These are phyloP conservation scores for Pseudorhombus dupliciocellatus DNA, from an alignment of 2,113 vertebrate species.

Conservation along the genomic window DNA sequence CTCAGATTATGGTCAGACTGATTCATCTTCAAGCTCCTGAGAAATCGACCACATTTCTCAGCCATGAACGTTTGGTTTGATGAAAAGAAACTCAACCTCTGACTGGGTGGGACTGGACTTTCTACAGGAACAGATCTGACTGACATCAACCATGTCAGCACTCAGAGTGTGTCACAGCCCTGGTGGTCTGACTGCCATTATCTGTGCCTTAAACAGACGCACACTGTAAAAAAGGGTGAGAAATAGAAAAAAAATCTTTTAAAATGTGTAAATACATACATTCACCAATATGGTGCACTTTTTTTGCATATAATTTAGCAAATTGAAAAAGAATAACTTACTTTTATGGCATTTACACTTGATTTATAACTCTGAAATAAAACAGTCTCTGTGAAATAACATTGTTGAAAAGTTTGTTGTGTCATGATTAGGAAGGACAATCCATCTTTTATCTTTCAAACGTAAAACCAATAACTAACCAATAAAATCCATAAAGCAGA, in stretches of 20 bases:
- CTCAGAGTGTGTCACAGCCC: conserved; percentile 32
- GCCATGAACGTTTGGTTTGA: not conserved
- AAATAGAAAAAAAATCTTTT: not conserved
- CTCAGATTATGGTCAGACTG: not conserved
- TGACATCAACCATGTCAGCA: conserved; percentile 62
- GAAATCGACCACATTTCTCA: conserved; percentile 1
- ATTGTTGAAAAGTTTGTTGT: not conserved
- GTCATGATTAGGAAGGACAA: conserved; percentile 9
- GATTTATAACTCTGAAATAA: too few relatives aligned
- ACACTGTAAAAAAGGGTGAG: not conserved
- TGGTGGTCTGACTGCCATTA: conserved; percentile 70
- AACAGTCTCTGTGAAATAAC: too few relatives aligned
- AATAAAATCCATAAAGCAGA: not conserved
- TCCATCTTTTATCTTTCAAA: conserved; percentile 9
- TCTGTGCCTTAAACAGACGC: conserved; percentile 58
- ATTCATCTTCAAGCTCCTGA: conserved; percentile 20
- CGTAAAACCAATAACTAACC: conserved; percentile 13
- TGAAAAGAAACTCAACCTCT: not conserved
- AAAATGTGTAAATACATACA: too few relatives aligned
- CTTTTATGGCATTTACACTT: too few relatives aligned
- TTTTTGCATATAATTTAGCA: too few relatives aligned
- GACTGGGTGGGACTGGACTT: not conserved
- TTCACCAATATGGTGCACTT: too few relatives aligned
- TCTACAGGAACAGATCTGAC: conserved; percentile 38
- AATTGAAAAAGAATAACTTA: not conserved